phyloP scores from a whole-genome alignment of 2,888 invertebrate species.

The Spodoptera picta region DNA sequence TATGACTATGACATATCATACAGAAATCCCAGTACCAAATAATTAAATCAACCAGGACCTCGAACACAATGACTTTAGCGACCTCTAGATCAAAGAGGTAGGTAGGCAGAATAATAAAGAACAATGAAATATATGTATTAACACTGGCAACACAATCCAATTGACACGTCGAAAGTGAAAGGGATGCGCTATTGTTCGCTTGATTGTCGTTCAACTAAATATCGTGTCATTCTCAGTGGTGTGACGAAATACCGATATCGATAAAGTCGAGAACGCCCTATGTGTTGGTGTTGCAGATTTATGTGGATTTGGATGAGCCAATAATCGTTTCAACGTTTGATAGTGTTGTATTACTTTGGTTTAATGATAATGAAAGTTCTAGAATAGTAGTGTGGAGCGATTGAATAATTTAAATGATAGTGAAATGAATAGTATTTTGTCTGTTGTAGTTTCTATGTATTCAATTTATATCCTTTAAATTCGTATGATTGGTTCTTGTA shows the following conservation, averaged over 20 bases:
- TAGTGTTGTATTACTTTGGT: constrained; percentile 1
- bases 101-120: constrained; percentile 37
- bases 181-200: constrained; percentile 77
- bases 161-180: constrained; percentile 84
- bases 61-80: too few relatives aligned
- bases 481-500: too few relatives aligned
- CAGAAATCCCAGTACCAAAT: too few relatives aligned
- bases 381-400: not conserved
- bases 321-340: constrained; percentile 20
- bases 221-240: constrained; percentile 84
- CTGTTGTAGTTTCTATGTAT: too few relatives aligned
- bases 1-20: too few relatives aligned
- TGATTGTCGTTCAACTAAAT: constrained; percentile 78
- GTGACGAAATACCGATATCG: constrained; percentile 76
- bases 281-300: constrained; percentile 46
- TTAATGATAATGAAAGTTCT: constrained; percentile 19
- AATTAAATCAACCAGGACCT: too few relatives aligned
- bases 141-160: constrained; percentile 68
- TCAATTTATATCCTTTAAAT: too few relatives aligned
- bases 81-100: too few relatives aligned
- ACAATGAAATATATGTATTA: constrained; percentile 59
- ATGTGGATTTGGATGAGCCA: constrained; percentile 38
- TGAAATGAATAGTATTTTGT: too few relatives aligned
- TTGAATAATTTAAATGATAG: not conserved
- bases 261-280: constrained; percentile 65